Percentiles rank a stretch among this genome's conserved stretches.
Evolutionary conservation across 92 coral and sea anemone genomes (phyloP).

Genomic region (Zoanthus sociatus): DNA sequence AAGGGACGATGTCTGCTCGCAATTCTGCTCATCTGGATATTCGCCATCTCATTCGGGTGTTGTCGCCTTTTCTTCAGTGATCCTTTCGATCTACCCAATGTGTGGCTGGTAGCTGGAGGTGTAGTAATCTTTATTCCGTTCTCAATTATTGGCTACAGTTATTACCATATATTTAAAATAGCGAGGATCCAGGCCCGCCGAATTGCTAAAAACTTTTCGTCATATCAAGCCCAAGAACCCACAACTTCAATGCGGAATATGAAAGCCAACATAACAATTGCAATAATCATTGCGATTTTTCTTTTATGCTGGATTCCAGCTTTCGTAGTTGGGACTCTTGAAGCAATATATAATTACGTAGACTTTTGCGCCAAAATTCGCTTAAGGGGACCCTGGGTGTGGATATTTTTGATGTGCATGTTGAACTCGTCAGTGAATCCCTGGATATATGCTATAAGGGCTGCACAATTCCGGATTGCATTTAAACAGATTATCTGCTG

Average conservation of each 20-base stretch:
- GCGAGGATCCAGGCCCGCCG: slow-evolving; percentile 41
- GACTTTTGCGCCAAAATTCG: slow-evolving; percentile 45
- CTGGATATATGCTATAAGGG: slow-evolving; percentile 37
- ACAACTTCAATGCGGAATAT: not conserved
- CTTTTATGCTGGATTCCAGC: slow-evolving; percentile 35
- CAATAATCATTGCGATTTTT: slow-evolving; percentile 20
- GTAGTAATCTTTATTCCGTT: slow-evolving; percentile 35
- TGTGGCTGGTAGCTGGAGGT: slow-evolving; percentile 32
- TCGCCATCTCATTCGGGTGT: slow-evolving; percentile 29
- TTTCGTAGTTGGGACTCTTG: slow-evolving; percentile 20
- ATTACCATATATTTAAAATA: slow-evolving; percentile 39
- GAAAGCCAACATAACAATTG: slow-evolving; percentile 38
- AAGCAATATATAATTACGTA: slow-evolving; percentile 21
- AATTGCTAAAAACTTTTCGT: slow-evolving; percentile 30
- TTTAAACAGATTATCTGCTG: slow-evolving; percentile 39
- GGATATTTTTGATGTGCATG: slow-evolving; percentile 38
- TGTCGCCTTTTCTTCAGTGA: slow-evolving; percentile 45
- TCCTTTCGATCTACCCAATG: slow-evolving; percentile 22
- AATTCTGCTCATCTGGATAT: slow-evolving; percentile 8
- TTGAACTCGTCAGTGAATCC: slow-evolving; percentile 34
- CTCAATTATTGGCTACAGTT: slow-evolving; percentile 38
- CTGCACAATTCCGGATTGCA: slow-evolving; percentile 32
- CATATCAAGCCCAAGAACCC: slow-evolving; percentile 1
- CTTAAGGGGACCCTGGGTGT: slow-evolving; percentile 43
- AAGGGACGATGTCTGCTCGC: slow-evolving; percentile 16